phyloP scores from a whole-genome alignment of 2,113 vertebrate species.

The Paracanthobrama guichenoti region DNA sequence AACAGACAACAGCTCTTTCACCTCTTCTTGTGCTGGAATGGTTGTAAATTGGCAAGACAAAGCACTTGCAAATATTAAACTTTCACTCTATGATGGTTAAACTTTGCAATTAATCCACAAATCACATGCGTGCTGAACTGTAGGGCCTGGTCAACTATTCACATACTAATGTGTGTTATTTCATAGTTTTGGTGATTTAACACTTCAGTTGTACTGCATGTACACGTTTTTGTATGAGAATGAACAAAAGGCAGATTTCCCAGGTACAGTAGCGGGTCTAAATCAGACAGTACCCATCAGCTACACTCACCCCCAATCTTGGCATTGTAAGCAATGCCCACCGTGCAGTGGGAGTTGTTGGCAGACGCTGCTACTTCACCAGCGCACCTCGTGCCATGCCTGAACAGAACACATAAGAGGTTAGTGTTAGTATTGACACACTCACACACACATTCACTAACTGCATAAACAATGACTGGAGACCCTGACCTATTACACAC shows the following conservation, averaged over 20 bases:
- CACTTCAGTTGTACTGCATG: neutral
- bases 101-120: no score
- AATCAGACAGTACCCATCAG: slow-evolving; percentile 1
- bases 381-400: slow-evolving; percentile 98
- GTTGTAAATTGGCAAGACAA: no score
- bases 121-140: no score
- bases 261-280: slow-evolving; percentile 19
- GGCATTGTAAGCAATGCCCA: slow-evolving; percentile 97
- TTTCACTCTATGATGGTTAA: no score
- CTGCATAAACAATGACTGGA: slow-evolving; percentile 13
- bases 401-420: slow-evolving; percentile 67
- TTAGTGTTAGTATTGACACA: slow-evolving; percentile 35
- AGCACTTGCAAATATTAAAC: no score
- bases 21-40: no score
- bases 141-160: no score
- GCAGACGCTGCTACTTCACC: slow-evolving; percentile 96
- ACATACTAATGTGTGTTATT: neutral
- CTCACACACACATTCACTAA: neutral
- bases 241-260: slow-evolving; percentile 2
- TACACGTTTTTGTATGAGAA: neutral
- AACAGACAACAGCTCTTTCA: no score
- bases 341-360: slow-evolving; percentile 97
- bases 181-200: neutral
- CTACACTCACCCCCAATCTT: slow-evolving; percentile 90
- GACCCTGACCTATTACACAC: slow-evolving; percentile 12